Conservation (phyloP, 2,797 vertebrate species). For the Garrulus glandarius region DNA sequence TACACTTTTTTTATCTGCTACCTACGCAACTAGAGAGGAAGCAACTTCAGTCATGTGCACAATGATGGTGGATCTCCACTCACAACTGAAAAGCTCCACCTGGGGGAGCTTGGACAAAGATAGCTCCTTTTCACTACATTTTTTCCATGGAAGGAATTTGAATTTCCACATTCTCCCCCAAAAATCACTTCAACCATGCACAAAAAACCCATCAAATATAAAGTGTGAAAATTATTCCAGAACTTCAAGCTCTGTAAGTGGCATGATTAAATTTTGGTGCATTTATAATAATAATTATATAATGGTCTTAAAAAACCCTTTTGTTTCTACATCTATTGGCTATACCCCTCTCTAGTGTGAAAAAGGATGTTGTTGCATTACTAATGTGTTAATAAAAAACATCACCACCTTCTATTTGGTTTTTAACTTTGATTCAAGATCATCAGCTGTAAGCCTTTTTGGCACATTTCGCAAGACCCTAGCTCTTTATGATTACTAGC, state of each 20-base stretch:
- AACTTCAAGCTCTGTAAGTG: background rate
- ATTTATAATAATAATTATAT: background rate
- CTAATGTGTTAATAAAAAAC: background rate
- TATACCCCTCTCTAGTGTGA: background rate
- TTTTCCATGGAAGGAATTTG: background rate
- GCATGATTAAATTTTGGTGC: background rate
- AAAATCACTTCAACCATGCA: background rate
- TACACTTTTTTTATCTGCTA: background rate
- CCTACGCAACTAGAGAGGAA: background rate
- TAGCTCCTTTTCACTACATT: background rate
- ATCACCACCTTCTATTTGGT: background rate
- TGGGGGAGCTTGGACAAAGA: background rate
- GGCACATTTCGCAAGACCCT: background rate
- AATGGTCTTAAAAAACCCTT: background rate
- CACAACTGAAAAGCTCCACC: background rate
- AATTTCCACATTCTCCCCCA: accelerated
- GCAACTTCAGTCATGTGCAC: background rate
- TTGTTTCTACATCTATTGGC: background rate
- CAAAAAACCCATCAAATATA: background rate
- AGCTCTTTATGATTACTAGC: background rate
- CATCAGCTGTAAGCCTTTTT: background rate
- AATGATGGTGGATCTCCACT: background rate
- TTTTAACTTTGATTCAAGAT: background rate
- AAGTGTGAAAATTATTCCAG: background rate
- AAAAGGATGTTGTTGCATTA: background rate